Conservation (phyloP, 1,140 invertebrate species). For the Aethina tumida region DNA sequence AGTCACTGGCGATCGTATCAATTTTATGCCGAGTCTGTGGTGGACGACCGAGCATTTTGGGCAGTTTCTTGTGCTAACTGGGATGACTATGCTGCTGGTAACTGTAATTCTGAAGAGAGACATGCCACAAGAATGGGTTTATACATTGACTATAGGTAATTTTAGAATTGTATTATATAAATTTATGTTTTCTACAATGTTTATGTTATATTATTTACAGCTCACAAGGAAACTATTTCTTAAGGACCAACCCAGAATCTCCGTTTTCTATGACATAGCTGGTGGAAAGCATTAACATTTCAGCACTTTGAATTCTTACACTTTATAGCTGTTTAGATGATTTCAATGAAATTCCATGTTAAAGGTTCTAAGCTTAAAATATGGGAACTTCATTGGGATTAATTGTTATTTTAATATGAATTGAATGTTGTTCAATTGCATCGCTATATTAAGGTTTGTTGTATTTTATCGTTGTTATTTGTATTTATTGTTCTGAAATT, state of each 20-base stretch:
- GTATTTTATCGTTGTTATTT: no score
- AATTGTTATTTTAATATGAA: no score
- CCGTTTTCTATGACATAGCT: slow-evolving; percentile 25
- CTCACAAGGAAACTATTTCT: slow-evolving; percentile 27
- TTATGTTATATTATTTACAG: slow-evolving; percentile 20
- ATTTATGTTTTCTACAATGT: slow-evolving; percentile 1
- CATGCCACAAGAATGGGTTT: slow-evolving; percentile 27
- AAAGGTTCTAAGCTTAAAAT: no score
- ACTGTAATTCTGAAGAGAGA: slow-evolving; percentile 37
- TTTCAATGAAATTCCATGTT: no score
- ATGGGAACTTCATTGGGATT: no score
- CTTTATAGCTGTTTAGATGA: slow-evolving; percentile 1
- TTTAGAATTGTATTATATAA: slow-evolving; percentile 5
- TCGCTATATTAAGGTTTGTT: no score
- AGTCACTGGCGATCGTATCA: slow-evolving; percentile 59
- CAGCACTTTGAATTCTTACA: neutral
- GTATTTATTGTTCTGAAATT: no score
- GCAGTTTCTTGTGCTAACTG: slow-evolving; percentile 49
- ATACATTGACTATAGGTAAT: slow-evolving; percentile 24
- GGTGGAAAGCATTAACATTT: neutral
- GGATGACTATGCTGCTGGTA: slow-evolving; percentile 43
- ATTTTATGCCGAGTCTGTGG: slow-evolving; percentile 60
- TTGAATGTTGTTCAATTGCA: no score
- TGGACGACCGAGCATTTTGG: slow-evolving; percentile 43
- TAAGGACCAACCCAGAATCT: slow-evolving; percentile 22